Evolutionary conservation across 2,113 vertebrate species (phyloP).

Genomic region (Odocoileus virginianus): DNA sequence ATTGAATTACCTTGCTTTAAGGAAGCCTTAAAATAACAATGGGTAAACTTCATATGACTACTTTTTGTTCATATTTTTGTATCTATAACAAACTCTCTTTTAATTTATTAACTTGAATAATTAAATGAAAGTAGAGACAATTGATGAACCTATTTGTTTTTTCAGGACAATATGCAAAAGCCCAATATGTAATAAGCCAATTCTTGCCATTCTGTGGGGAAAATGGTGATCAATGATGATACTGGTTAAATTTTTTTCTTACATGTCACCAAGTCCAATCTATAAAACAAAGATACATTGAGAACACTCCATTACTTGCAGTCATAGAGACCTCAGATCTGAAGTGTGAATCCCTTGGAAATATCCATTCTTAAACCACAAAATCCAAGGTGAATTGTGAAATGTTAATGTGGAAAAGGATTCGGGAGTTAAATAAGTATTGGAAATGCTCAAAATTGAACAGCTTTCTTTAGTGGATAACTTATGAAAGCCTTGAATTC

Average conservation of each 20-base stretch:
- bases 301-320: neutral
- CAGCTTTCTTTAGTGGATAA: neutral
- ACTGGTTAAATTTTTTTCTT: neutral
- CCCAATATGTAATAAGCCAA: neutral
- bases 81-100: neutral
- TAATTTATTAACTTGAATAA: neutral
- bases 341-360: neutral
- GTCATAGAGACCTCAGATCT: neutral
- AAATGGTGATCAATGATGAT: neutral
- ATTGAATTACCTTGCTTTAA: conserved; percentile 32
- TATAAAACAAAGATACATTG: neutral
- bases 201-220: neutral
- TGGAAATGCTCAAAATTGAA: conserved; percentile 6
- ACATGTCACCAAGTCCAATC: neutral
- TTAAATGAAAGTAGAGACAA: neutral
- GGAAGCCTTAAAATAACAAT: neutral
- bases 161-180: neutral
- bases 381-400: neutral
- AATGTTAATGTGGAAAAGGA: neutral
- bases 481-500: neutral
- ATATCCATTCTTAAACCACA: neutral
- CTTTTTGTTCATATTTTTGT: neutral
- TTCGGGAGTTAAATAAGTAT: conserved; percentile 9
- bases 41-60: neutral
- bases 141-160: neutral